phyloP scores from a whole-genome alignment of 2,797 vertebrate genomes.

The Phoxinus dragarum region DNA sequence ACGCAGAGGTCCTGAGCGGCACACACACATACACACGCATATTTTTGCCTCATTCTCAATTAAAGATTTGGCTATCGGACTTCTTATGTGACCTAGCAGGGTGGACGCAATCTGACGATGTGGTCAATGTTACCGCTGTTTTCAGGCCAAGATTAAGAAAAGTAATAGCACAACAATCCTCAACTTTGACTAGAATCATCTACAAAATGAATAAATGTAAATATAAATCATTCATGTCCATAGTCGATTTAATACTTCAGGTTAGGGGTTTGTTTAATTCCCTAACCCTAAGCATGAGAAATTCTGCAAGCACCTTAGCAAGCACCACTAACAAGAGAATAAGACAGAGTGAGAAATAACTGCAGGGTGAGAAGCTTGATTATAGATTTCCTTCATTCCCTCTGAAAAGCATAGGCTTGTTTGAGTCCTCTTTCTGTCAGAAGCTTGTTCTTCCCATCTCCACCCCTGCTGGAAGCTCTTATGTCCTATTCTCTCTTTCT shows the following conservation, averaged over 20 bases:
- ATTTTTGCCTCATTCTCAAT: not conserved
- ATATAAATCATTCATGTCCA: not conserved
- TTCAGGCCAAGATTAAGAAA: conserved; percentile 26
- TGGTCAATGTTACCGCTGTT: conserved; percentile 16
- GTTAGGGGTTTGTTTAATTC: not conserved
- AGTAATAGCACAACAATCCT: not conserved
- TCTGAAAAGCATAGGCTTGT: conserved; percentile 23
- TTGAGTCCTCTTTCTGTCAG: conserved; percentile 48
- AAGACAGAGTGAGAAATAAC: conserved; percentile 35
- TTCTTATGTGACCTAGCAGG: conserved; percentile 12
- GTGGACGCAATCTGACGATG: conserved; percentile 25
- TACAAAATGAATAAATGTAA: not conserved
- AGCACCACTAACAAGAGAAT: conserved; percentile 14
- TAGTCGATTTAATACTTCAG: not conserved
- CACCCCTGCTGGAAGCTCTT: conserved; percentile 19
- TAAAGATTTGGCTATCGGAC: not conserved
- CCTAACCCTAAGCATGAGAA: not conserved
- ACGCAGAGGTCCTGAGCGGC: not conserved
- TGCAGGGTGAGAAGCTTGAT: conserved; percentile 40
- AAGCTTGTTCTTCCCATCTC: conserved; percentile 25
- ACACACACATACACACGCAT: not conserved
- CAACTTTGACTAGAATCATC: not conserved
- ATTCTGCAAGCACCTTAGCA: not conserved
- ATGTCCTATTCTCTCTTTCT: conserved; percentile 63
- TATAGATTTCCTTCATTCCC: conserved; percentile 42